Evolutionary conservation across 2,113 vertebrate species (phyloP).

Genomic region (Spheniscus mendiculus): DNA sequence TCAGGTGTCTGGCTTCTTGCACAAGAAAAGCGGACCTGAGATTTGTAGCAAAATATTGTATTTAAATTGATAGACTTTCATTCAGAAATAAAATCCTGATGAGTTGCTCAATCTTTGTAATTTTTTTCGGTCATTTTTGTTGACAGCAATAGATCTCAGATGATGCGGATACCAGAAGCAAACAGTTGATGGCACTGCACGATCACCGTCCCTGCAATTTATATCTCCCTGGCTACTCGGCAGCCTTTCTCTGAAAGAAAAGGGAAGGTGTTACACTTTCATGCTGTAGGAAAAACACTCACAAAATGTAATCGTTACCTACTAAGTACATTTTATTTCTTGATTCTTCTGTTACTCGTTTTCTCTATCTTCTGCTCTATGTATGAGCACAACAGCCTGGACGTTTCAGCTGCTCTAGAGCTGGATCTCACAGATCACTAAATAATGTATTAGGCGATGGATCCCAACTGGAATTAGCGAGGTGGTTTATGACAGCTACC

Average conservation of each 20-base stretch:
- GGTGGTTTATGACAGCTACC: neutral
- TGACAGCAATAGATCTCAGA: neutral
- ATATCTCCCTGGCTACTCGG: neutral
- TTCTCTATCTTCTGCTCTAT: neutral
- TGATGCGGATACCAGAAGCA: neutral
- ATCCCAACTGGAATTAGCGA: neutral
- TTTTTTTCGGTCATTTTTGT: neutral
- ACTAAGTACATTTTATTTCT: neutral
- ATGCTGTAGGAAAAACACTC: neutral
- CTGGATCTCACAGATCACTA: neutral
- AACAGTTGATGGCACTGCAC: constrained; percentile 39
- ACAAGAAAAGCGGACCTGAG: neutral
- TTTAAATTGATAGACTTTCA: neutral
- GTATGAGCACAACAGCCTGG: neutral
- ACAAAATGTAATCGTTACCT: neutral
- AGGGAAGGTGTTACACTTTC: neutral
- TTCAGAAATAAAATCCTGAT: neutral
- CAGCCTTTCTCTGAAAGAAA: neutral
- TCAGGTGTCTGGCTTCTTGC: neutral
- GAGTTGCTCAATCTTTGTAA: neutral
- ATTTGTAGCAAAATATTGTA: neutral
- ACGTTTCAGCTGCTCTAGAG: neutral
- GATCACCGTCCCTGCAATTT: neutral
- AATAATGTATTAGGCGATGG: neutral
- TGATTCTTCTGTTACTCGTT: neutral